These are phyloP conservation scores for Caranx melampygus DNA, from an alignment of 2,113 vertebrate species.

Conservation along the genomic window DNA sequence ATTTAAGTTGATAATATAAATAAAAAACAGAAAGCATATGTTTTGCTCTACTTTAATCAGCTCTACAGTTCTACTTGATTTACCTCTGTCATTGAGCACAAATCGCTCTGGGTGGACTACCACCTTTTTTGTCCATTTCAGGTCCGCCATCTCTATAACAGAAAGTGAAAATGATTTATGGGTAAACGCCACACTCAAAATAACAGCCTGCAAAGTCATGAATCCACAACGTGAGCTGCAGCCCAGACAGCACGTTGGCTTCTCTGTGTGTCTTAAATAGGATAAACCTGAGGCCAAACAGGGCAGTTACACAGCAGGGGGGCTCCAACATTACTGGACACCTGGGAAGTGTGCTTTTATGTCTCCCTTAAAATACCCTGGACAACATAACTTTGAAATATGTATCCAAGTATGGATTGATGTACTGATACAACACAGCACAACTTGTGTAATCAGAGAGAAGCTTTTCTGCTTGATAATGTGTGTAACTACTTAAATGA, in stretches of 20 bases:
- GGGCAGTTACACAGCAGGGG: conserved; percentile 43
- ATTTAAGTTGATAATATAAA: neutral
- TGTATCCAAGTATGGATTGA: neutral
- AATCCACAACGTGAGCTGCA: neutral
- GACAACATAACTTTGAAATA: neutral
- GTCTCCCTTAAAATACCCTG: neutral
- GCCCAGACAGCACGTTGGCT: neutral
- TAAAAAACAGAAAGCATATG: neutral
- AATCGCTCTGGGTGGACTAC: conserved; percentile 79
- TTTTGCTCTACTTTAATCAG: neutral
- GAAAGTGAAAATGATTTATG: conserved; percentile 61
- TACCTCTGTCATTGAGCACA: conserved; percentile 91
- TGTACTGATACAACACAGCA: neutral
- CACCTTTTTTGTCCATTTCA: conserved; percentile 49
- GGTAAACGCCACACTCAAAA: conserved; percentile 9
- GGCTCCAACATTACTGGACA: conserved; percentile 13
- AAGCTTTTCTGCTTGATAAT: neutral
- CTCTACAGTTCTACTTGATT: conserved; percentile 41
- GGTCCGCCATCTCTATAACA: conserved; percentile 87
- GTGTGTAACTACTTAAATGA: neutral
- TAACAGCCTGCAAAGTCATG: neutral
- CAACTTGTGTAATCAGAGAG: neutral
- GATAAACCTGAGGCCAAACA: conserved; percentile 41
- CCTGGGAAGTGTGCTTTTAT: neutral
- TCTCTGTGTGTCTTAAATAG: conserved; percentile 37